Conservation (phyloP, 2,113 vertebrate species). For the Phainopepla nitens region DNA sequence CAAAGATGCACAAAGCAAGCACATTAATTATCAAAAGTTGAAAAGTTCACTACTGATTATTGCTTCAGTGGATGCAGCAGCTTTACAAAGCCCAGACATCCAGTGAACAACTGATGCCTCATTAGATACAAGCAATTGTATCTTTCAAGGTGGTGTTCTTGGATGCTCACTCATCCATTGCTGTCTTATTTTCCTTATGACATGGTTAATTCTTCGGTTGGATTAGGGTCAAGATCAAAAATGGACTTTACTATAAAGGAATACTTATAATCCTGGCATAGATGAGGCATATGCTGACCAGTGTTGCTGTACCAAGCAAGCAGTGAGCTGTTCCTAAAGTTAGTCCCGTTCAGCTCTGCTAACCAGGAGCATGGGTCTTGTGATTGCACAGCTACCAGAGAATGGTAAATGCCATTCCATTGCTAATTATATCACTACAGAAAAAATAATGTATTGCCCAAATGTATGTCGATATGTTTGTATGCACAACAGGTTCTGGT, state of each 20-base stretch:
- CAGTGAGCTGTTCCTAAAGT: background rate
- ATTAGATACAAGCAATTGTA: background rate
- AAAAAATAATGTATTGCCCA: background rate
- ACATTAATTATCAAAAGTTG: background rate
- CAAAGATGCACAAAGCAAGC: constrained; percentile 1
- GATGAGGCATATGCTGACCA: rapidly evolving
- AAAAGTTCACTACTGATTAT: background rate
- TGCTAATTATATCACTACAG: background rate
- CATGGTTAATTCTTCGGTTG: background rate
- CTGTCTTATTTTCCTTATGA: background rate
- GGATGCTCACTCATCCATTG: background rate
- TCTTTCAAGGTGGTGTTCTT: background rate
- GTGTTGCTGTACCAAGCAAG: background rate
- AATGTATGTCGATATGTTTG: background rate
- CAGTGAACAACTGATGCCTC: background rate
- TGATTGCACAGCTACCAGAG: background rate
- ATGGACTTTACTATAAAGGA: background rate
- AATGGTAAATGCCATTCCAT: background rate
- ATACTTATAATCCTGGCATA: background rate
- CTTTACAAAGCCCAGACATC: background rate
- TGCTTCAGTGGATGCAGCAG: background rate
- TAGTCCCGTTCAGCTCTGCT: background rate
- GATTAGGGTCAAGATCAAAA: background rate
- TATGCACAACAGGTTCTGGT: background rate
- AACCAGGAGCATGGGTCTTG: background rate